Base-by-base conservation (phyloP, 2,888 invertebrate genomes). In the Platycheirus albimanus region DNA sequence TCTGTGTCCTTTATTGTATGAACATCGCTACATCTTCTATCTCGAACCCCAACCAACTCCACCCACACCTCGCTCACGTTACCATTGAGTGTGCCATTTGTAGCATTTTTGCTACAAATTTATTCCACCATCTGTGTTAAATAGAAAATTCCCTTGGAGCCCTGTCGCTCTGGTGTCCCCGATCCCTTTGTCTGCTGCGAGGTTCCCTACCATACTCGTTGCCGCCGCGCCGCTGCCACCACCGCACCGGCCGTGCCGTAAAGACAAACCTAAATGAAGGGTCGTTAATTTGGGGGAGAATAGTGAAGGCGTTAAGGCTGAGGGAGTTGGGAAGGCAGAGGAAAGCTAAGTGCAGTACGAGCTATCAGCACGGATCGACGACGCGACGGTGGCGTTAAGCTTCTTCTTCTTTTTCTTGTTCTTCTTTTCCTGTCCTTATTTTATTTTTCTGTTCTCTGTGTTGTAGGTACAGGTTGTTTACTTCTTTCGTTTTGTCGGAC, bases 61-160 rank as follows among this genome's bases (percentile, higher is more conserved):
- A 2, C 30, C 30, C 28, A 61, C 15, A 7, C 36, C 41, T 24
- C 20, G 4, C 30, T 45, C 28, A 61, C 15, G 47, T 28, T 24
- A 19, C 38, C 66, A 36, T 28, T 70, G 28, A 61, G 75, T 69
- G 52, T 69, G 63, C 20, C 69, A 76, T 76, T 80, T 76, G 76
- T 80, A 70, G 63, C 70, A 56, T 66, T 80, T 66, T 77, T 15
- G 63, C 47, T 70, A 70, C 47, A 64, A 77, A 77, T 70, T 70
- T 66, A 66, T 71, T 72, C 66, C 72, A 36, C 58, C 66, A 71
- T 72, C 72, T 66, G 78, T 61, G 72, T 66, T 78, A 66, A 78
- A 78, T 66, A 64, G 64, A 70, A 64, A 36, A 64, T 64, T 52
- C 71, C 77, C 51, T 58, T 38, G 13, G 38, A 75, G 76, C 52